A percentile compares a stretch with the other conserved stretches of the same genome.
Conservation (phyloP, 2,113 vertebrate species). For the Pterocles orientalis region DNA sequence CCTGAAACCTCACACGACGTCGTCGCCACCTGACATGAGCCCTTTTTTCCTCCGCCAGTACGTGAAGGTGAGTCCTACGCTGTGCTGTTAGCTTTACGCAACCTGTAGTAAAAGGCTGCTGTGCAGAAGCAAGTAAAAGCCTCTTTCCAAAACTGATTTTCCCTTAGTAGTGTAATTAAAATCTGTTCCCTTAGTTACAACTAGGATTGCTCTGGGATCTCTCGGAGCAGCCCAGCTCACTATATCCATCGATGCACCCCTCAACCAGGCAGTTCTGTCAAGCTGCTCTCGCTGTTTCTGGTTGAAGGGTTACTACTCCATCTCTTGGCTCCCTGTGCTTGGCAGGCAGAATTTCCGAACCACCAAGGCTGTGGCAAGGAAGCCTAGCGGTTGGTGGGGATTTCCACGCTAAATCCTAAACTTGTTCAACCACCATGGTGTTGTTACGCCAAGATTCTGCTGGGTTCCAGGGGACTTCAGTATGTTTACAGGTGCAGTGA, state of each 20-base stretch:
- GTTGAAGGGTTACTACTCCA: not conserved
- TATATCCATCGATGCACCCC: accelerated
- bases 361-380: not conserved
- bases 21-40: constrained; percentile 98
- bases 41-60: constrained; percentile 98
- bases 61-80: constrained; percentile 85
- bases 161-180: not conserved
- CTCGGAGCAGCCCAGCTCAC: not conserved
- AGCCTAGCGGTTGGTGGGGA: not conserved
- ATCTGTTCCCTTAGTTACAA: not conserved
- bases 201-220: not conserved
- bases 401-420: not conserved
- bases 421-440: not conserved
- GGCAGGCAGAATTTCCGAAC: not conserved
- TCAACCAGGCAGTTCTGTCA: not conserved
- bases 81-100: not conserved
- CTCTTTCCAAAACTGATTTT: not conserved
- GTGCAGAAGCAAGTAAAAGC: not conserved
- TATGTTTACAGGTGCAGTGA: not conserved
- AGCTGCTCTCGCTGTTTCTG: not conserved
- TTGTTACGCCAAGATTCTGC: not conserved
- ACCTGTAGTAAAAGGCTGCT: not conserved
- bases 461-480: not conserved
- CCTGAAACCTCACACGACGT: constrained; percentile 92
- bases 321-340: not conserved